Percentiles rank a stretch among this genome's conserved stretches.
Evolutionary conservation across 2,113 vertebrate genomes (phyloP).

Genomic region (Gambusia affinis): DNA sequence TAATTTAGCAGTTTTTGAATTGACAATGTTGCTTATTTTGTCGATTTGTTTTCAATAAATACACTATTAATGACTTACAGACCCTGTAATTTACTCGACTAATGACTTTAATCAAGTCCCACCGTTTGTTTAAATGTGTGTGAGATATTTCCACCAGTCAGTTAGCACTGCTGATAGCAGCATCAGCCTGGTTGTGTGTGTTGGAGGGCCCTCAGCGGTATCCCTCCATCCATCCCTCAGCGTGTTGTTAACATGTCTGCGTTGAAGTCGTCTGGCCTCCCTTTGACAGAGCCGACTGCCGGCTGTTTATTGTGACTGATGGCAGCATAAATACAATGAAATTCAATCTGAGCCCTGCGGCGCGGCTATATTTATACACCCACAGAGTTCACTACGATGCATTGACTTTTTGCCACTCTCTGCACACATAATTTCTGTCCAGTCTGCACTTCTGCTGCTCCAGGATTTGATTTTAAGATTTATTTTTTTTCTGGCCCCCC

Average conservation of each 20-base stretch:
- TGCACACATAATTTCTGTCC: conserved; percentile 46
- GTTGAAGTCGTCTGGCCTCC: conserved; percentile 1
- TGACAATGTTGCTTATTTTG: too few species aligned
- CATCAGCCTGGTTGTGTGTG: neutral
- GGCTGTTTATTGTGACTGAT: conserved; percentile 57
- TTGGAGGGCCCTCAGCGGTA: neutral
- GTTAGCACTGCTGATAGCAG: neutral
- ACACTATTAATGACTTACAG: too few species aligned
- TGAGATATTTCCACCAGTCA: neutral
- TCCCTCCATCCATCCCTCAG: neutral
- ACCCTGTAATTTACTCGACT: too few species aligned
- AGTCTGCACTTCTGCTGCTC: conserved; percentile 56
- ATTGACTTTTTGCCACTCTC: conserved; percentile 55
- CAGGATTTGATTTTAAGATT: conserved; percentile 34
- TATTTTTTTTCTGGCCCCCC: conserved; percentile 24
- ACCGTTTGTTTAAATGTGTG: too few species aligned
- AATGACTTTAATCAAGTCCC: too few species aligned
- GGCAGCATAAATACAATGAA: conserved; percentile 50
- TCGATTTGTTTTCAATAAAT: too few species aligned
- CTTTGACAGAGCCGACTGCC: conserved; percentile 18
- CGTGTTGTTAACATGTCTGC: conserved; percentile 6
- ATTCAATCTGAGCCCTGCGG: conserved; percentile 48
- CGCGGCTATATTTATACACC: conserved; percentile 42
- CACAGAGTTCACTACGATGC: conserved; percentile 50
- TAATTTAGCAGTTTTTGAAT: too few species aligned